Evolutionary conservation across 2,113 vertebrate genomes (phyloP).

Genomic region (Harpagus bidentatus): DNA sequence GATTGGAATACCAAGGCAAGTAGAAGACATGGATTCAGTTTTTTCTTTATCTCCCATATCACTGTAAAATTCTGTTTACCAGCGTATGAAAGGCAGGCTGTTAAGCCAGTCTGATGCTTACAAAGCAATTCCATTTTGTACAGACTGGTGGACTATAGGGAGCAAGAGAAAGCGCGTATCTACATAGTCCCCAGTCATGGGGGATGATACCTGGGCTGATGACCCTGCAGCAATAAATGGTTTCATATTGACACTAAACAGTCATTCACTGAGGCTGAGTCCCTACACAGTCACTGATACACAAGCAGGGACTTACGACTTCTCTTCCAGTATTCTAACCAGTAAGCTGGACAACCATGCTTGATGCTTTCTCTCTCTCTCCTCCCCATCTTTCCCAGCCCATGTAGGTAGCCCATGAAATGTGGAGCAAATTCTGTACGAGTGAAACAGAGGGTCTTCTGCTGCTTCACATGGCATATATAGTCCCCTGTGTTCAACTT

Average conservation of each 20-base stretch:
- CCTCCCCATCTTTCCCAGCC: neutral
- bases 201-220: neutral
- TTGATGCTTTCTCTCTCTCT: neutral
- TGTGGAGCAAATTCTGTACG: neutral
- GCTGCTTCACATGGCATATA: too few relatives aligned
- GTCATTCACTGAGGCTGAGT: neutral
- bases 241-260: neutral
- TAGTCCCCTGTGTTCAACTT: neutral
- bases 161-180: neutral
- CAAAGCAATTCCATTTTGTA: neutral
- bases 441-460: neutral
- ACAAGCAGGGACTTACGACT: neutral
- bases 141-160: neutral
- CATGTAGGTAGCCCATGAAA: neutral
- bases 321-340: neutral
- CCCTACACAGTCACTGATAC: neutral
- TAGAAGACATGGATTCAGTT: neutral
- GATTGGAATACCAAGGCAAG: neutral
- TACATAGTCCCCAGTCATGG: neutral
- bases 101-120: neutral
- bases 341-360: neutral
- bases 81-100: neutral
- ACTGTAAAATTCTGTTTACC: neutral
- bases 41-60: neutral
- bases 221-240: neutral